Base-by-base conservation (phyloP, 2,797 vertebrate species). In the Cyclopterus lumpus region DNA sequence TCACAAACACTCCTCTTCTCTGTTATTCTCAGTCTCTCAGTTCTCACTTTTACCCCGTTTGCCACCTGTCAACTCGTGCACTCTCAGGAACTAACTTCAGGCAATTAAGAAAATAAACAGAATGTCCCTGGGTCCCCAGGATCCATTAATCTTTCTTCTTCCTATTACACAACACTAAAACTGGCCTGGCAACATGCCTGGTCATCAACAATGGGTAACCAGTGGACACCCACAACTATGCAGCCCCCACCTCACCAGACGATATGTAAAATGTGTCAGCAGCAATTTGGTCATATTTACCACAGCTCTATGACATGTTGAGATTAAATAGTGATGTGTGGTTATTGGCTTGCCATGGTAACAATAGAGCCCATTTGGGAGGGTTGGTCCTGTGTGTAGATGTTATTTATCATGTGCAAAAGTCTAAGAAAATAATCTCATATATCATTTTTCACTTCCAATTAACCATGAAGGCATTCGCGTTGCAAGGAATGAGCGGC, bases 41-140 rank as follows among this genome's bases (percentile, higher is more conserved):
- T 59, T 86, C 73, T 80, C 80, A 78, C 60, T 84, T 83, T 87
- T 73, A 69, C 53, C 28, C 77, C 8, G 1, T 77, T 75, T 78
- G 53, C 83, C 86, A 87, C 90, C 85, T 88, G 91, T 81, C 51
- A 73, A 28, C 79, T 82, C 63, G 54, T 44, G 58, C 66, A 61
- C 83, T 83, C 79, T 79, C 38, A 71, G 77, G 77, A 80, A 62
- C 77, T 48, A 82, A 84, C 79, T 89, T 83, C 76, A 89, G 75
- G 77, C 86, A 87, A 89, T 92, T 91, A 89, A 85, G 86, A 90
- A 92, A 93, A 91, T 87, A 92, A 92, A 92, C 91, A 90, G 77
- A 86, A 87, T 77, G 82, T 89, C 88, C 83, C 80, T 61, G 7
- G 73, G 81, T 90, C 88, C 86, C 86, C 51, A 8, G 82, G 84